Evolutionary conservation across 2,888 invertebrate species (phyloP), one percentile per base, ranked within the genome.

Genomic region (Tryphoninae sp.): DNA sequence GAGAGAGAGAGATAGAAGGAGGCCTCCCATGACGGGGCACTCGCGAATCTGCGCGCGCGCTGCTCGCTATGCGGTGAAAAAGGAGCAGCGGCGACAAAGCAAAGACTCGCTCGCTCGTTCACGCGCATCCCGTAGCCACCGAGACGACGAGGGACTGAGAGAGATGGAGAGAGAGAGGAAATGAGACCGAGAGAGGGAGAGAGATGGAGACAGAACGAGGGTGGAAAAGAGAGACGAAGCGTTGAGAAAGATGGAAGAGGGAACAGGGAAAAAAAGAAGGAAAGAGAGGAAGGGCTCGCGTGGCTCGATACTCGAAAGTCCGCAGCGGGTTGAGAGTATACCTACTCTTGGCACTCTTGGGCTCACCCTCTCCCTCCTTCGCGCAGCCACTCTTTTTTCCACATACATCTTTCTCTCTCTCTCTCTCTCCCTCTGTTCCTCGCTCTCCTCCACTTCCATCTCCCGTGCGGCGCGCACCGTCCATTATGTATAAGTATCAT

Each of bases 251-350:
- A 40, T 53, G 55, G 19, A 53, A 68, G 55, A 68, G 26, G 45
- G 33, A 65, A n/a, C 23, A 62, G 53, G 62, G 42, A 74, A 78
- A 78, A 80, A 68, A 61, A 78, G 58, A 71, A 23, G 13, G 61
- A 68, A 68, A 26, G 71, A 59, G 81, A 78, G 55, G 80, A 74
- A 76, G 80, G 82, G 78, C 78, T 81, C 83, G 82, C 83, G 83
- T 85, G 78, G 84, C 83, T 84, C 81, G 85, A 84, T 86, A 84
- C 85, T 88, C 81, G 79, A 83, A 86, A 82, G 84, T 83, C 79
- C 82, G 85, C 61, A 71, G 65, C 77, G 71, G 68, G 40, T n/a
- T n/a, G 40, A 62, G 42, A 40, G 61, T 33, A 67, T 72, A 61
- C 64, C 42, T 65, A 55, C 75, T 72, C 65, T 72, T 71, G 23